phyloP scores from a whole-genome alignment of 2,888 invertebrate genomes.

The Caenorhabditis angaria region DNA sequence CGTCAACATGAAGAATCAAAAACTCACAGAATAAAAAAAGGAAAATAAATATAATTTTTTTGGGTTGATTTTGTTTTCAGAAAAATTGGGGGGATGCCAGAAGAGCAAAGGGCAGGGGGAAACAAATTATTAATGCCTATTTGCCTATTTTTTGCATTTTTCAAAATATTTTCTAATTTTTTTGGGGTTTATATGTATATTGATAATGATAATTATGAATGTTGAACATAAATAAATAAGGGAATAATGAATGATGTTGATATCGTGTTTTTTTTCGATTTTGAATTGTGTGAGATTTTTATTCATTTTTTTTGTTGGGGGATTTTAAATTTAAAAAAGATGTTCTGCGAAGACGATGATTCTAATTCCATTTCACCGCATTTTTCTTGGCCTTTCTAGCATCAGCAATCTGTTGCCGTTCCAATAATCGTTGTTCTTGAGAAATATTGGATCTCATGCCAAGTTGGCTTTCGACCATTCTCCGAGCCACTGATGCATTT shows the following conservation, averaged over 20 bases:
- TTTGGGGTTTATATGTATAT: background rate
- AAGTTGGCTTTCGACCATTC: constrained; percentile 52
- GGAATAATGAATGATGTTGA: background rate
- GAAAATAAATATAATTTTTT: too few species aligned
- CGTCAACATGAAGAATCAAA: background rate
- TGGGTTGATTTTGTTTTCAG: too few species aligned
- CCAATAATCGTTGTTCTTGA: constrained; percentile 43
- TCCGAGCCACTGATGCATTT: constrained; percentile 46
- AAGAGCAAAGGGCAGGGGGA: background rate
- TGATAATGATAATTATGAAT: background rate
- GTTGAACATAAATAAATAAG: background rate
- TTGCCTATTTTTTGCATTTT: constrained; percentile 2
- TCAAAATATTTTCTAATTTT: background rate
- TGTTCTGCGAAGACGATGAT: background rate
- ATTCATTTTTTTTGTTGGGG: background rate
- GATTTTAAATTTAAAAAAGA: background rate
- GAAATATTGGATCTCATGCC: constrained; percentile 45
- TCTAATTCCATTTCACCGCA: constrained; percentile 45
- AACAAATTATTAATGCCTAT: constrained; percentile 13
- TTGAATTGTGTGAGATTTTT: background rate
- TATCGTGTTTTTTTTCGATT: background rate
- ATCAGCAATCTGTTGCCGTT: constrained; percentile 43
- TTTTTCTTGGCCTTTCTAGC: constrained; percentile 47
- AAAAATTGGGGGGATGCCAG: background rate
- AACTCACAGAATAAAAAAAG: background rate